Percentiles rank a stretch among this genome's conserved stretches.
Conservation (phyloP, 2,888 invertebrate species). For the Branchipolynoe longqiensis region DNA sequence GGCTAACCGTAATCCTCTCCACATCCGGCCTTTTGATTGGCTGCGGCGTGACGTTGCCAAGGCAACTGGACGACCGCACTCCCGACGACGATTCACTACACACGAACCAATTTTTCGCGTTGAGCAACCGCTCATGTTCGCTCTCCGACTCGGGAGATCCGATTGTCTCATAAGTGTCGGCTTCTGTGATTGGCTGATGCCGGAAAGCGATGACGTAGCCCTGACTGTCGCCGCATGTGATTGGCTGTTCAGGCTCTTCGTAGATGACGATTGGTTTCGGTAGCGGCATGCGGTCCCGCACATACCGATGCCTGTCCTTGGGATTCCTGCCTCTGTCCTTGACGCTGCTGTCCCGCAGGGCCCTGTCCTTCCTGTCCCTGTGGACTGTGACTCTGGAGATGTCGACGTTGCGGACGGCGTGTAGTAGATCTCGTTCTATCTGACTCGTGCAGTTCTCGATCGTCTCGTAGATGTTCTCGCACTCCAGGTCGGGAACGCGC, state of each 20-base stretch:
- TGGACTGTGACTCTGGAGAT: not conserved
- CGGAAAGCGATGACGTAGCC: conserved; percentile 20
- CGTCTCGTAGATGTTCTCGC: conserved; percentile 46
- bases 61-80: not conserved
- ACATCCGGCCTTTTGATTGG: not conserved
- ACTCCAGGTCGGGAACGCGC: not conserved
- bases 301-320: not conserved
- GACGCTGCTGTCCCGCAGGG: not conserved
- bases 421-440: conserved; percentile 35
- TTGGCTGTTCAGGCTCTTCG: conserved; percentile 23
- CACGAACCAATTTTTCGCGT: not conserved
- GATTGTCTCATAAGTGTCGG: conserved; percentile 47
- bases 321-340: conserved; percentile 1
- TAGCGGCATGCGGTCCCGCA: not conserved
- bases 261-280: conserved; percentile 41
- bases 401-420: not conserved
- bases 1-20: not conserved
- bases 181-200: not conserved
- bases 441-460: conserved; percentile 36
- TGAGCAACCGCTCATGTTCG: not conserved
- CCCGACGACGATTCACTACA: not conserved
- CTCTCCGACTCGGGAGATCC: not conserved
- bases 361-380: conserved; percentile 10
- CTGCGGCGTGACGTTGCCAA: not conserved
- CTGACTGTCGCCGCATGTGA: not conserved